phyloP scores from a whole-genome alignment of 2,797 vertebrate genomes.

The Manis crassicaudata region DNA sequence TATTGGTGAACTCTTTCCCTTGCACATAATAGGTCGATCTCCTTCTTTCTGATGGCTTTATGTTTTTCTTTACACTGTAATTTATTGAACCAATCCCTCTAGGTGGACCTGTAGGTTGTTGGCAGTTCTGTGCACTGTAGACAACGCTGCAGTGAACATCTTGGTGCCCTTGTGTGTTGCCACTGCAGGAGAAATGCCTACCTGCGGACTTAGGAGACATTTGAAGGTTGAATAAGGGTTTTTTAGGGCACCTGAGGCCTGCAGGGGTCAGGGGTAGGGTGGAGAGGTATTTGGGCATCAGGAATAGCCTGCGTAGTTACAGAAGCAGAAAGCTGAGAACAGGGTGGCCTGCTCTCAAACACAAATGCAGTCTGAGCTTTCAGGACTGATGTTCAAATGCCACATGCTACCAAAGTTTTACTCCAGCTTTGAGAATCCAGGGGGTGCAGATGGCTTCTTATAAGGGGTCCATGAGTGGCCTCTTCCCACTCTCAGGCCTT shows the following conservation, averaged over 20 bases:
- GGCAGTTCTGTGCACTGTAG: fast-evolving
- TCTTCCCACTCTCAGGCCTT: not conserved
- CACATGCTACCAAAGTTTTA: not conserved
- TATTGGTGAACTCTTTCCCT: not conserved
- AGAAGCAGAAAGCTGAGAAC: not conserved
- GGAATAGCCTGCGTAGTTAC: fast-evolving
- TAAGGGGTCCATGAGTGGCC: not conserved
- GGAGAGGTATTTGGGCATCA: not conserved
- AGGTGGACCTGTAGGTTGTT: fast-evolving
- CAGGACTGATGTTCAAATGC: not conserved
- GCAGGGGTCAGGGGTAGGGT: not conserved
- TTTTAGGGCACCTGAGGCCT: not conserved
- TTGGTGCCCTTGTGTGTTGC: not conserved
- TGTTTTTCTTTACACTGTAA: fast-evolving
- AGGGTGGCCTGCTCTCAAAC: not conserved
- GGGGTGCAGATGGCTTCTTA: fast-evolving
- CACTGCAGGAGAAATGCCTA: not conserved
- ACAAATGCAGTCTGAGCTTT: fast-evolving
- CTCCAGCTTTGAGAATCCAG: not conserved
- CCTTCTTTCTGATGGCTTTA: fast-evolving
- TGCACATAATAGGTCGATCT: fast-evolving
- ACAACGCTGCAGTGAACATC: fast-evolving
- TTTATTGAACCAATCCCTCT: not conserved
- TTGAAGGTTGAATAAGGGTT: not conserved
- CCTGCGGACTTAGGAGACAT: fast-evolving